These are phyloP conservation scores for Metopolophium dirhodum DNA, from an alignment of 1,140 invertebrate species.

Conservation along the genomic window DNA sequence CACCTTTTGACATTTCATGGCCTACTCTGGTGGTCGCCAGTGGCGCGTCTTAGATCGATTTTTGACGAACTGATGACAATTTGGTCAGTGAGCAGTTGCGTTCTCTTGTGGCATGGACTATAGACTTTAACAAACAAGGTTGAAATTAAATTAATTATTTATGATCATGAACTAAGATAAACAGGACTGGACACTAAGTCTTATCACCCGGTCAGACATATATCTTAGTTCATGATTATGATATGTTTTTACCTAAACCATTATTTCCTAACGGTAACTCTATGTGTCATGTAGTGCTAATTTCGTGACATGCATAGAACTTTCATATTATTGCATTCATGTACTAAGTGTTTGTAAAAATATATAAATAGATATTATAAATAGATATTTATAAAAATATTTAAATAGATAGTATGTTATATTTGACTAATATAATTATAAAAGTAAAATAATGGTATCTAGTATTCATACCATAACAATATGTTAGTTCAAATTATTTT, in stretches of 20 bases:
- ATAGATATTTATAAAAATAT: too few relatives aligned
- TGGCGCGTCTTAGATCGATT: too few relatives aligned
- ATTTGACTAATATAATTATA: constrained; percentile 5
- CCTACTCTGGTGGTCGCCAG: too few relatives aligned
- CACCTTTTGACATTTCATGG: too few relatives aligned
- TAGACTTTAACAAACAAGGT: neutral
- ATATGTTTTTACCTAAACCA: neutral
- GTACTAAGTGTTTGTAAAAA: neutral
- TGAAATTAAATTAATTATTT: neutral
- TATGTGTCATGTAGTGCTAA: neutral
- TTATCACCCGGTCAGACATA: too few relatives aligned
- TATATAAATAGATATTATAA: constrained; percentile 36
- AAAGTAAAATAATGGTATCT: constrained; percentile 1
- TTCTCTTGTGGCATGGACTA: too few relatives aligned
- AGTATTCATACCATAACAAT: neutral
- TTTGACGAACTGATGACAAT: too few relatives aligned
- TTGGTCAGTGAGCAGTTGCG: too few relatives aligned
- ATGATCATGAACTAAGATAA: too few relatives aligned
- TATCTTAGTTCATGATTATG: too few relatives aligned
- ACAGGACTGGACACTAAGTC: too few relatives aligned
- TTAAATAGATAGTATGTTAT: constrained; percentile 26
- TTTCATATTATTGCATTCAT: neutral
- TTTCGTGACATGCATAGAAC: neutral
- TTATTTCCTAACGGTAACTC: neutral
- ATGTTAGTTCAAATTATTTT: constrained; percentile 15